These are phyloP conservation scores for Myzus persicae DNA, from an alignment of 1,140 invertebrate genomes.

Conservation along the genomic window DNA sequence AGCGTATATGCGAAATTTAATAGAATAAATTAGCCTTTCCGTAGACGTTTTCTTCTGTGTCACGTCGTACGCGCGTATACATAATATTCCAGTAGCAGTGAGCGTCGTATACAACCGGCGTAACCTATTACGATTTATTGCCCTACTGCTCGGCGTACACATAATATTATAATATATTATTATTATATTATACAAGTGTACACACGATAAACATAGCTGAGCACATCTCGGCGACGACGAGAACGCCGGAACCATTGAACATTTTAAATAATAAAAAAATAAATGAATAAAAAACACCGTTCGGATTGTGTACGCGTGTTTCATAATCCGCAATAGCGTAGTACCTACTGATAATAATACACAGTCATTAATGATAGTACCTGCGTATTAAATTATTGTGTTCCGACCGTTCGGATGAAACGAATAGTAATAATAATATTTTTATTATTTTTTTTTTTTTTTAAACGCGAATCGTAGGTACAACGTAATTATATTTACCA, in stretches of 20 bases:
- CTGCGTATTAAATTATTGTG: background rate
- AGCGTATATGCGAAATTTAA: background rate
- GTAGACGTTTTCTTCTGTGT: conserved; percentile 7
- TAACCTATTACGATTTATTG: background rate
- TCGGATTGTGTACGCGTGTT: background rate
- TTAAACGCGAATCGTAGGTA: background rate
- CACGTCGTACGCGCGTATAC: background rate
- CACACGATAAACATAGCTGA: background rate
- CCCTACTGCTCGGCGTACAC: background rate
- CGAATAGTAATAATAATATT: background rate
- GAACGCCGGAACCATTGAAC: background rate
- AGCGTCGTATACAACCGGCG: background rate
- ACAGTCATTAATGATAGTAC: background rate
- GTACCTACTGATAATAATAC: background rate
- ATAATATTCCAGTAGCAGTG: background rate
- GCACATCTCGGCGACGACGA: background rate
- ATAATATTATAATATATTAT: background rate
- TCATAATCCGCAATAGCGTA: background rate
- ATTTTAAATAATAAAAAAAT: background rate
- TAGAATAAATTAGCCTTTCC: conserved; percentile 28
- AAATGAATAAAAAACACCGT: background rate
- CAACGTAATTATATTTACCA: background rate
- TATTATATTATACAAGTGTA: background rate
- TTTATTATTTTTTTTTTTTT: no score
- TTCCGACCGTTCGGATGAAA: background rate